Percentiles rank a stretch among this genome's conserved stretches.
Evolutionary conservation across 2,797 vertebrate genomes (phyloP).

Genomic region (Trachops cirrhosus): DNA sequence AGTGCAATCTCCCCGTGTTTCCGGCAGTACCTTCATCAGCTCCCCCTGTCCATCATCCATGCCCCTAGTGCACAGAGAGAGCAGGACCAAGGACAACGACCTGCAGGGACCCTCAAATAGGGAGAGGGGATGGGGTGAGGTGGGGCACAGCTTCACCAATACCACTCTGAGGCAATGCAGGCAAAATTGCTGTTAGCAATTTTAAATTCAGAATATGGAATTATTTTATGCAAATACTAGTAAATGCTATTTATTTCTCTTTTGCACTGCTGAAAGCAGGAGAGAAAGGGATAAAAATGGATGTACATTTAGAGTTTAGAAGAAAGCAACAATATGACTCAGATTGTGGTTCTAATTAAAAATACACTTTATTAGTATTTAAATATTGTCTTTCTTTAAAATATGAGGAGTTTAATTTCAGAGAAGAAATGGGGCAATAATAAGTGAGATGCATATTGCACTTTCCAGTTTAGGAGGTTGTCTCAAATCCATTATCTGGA

Average conservation of each 20-base stretch:
- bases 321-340: not conserved
- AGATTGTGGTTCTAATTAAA: not conserved
- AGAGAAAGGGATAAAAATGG: not conserved
- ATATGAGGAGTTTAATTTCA: not conserved
- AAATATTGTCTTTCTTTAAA: not conserved
- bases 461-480: not conserved
- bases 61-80: not conserved
- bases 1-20: not conserved
- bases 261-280: not conserved
- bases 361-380: not conserved
- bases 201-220: not conserved
- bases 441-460: not conserved
- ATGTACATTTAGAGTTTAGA: not conserved
- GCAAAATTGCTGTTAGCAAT: not conserved
- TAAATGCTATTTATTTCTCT: not conserved
- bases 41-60: not conserved
- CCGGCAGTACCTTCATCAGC: not conserved
- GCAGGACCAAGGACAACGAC: accelerated
- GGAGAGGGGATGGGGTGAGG: too few species aligned
- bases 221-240: not conserved
- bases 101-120: not conserved
- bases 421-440: not conserved
- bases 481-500: not conserved
- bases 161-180: not conserved
- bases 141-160: not conserved